Conservation (phyloP, 2,888 invertebrate species). For the Hypomecis punctinalis region DNA sequence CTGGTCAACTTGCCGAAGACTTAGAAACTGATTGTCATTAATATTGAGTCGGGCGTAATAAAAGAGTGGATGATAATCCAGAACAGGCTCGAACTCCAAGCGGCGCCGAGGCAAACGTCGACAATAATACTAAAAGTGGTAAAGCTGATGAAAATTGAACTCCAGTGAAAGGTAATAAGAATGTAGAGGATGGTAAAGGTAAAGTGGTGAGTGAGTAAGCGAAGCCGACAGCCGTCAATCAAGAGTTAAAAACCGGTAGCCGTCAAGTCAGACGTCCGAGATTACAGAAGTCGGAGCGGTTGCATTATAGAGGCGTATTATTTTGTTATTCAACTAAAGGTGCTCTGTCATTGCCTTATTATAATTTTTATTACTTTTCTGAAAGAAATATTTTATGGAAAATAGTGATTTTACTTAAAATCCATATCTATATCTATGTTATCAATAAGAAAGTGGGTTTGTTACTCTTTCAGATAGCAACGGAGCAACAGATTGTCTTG, state of each 20-base stretch:
- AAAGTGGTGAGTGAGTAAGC: constrained; percentile 64
- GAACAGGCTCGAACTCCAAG: constrained; percentile 70
- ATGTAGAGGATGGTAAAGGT: constrained; percentile 37
- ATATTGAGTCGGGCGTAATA: constrained; percentile 81
- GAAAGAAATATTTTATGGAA: background rate
- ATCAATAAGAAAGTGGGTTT: too few species aligned
- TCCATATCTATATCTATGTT: too few species aligned
- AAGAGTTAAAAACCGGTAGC: constrained; percentile 84
- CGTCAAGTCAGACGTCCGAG: constrained; percentile 76
- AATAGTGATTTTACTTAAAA: too few species aligned
- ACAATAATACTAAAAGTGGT: constrained; percentile 43
- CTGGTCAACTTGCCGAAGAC: constrained; percentile 53
- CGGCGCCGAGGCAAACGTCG: constrained; percentile 79
- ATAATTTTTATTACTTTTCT: constrained; percentile 20
- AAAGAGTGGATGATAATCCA: constrained; percentile 84
- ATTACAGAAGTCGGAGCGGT: constrained; percentile 76
- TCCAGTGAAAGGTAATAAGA: constrained; percentile 41
- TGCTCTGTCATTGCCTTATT: constrained; percentile 39
- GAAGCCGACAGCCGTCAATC: constrained; percentile 84
- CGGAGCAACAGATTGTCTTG: too few species aligned
- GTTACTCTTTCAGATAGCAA: too few species aligned
- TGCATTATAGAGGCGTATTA: constrained; percentile 46
- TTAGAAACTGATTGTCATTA: constrained; percentile 78
- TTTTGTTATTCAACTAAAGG: constrained; percentile 39
- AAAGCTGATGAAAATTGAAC: constrained; percentile 46